These are phyloP conservation scores for Notechis scutatus DNA, from an alignment of 2,113 vertebrate species.

Conservation along the genomic window DNA sequence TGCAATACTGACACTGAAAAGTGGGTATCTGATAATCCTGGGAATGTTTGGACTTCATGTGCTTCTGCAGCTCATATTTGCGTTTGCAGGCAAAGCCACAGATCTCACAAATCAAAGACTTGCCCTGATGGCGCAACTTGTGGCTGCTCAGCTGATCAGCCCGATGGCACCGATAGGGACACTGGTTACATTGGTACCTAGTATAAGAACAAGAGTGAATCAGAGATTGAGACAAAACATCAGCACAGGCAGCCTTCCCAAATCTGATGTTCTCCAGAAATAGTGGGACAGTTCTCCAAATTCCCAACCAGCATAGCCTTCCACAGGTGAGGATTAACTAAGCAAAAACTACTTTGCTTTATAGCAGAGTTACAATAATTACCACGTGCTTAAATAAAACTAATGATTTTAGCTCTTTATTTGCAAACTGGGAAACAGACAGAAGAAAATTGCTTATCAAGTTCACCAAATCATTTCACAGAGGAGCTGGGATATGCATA, in stretches of 20 bases:
- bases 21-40: slow-evolving; percentile 68
- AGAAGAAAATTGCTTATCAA: neutral
- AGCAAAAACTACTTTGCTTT: neutral
- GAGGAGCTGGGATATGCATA: neutral
- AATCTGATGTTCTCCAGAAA: neutral
- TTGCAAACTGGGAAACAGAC: neutral
- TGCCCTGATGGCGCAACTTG: slow-evolving; percentile 92
- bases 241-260: neutral
- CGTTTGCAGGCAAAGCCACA: slow-evolving; percentile 94
- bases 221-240: neutral
- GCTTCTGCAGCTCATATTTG: slow-evolving; percentile 90
- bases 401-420: neutral
- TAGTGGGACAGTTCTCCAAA: neutral
- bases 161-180: slow-evolving; percentile 90
- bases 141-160: slow-evolving; percentile 95
- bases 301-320: neutral
- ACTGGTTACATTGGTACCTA: slow-evolving; percentile 94
- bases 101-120: slow-evolving; percentile 92
- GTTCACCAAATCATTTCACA: neutral
- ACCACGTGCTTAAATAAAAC: neutral
- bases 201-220: neutral
- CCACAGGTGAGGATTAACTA: neutral
- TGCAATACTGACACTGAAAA: slow-evolving; percentile 88
- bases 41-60: slow-evolving; percentile 86
- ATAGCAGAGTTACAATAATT: neutral